Conservation (phyloP, 1,140 invertebrate genomes). For the Goniozus legneri region DNA sequence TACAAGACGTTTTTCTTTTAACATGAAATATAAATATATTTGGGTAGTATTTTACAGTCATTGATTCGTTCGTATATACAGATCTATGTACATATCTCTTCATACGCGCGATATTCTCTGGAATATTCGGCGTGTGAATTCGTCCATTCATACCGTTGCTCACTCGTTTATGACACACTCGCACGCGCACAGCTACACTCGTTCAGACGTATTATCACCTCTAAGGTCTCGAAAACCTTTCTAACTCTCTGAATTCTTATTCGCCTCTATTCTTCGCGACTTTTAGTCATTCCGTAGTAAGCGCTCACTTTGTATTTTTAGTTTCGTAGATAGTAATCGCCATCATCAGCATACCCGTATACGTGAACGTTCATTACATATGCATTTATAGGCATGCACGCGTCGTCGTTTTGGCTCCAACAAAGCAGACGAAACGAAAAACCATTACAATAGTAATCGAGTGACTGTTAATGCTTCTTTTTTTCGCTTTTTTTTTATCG, state of each 20-base stretch:
- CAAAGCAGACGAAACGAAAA: conserved; percentile 19
- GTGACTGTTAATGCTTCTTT: conserved; percentile 9
- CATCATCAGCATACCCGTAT: conserved; percentile 1
- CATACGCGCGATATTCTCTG: conserved; percentile 27
- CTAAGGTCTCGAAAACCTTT: no score
- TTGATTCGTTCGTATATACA: conserved; percentile 40
- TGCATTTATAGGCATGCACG: not conserved
- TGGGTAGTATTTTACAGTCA: conserved; percentile 42
- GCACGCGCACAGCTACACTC: conserved; percentile 8
- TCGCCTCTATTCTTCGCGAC: not conserved
- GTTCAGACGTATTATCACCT: no score
- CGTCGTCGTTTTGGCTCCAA: conserved; percentile 2
- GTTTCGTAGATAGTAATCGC: conserved; percentile 15
- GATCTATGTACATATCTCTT: conserved; percentile 38
- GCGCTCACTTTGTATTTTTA: conserved; percentile 10
- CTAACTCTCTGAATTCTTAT: no score
- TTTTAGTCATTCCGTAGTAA: conserved; percentile 5
- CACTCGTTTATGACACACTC: conserved; percentile 3
- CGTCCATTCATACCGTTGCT: no score
- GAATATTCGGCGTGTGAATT: conserved; percentile 18
- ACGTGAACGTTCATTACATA: not conserved
- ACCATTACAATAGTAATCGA: no score
- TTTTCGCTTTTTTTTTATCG: conserved; percentile 18
- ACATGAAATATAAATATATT: conserved; percentile 45
- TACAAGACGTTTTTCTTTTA: conserved; percentile 28